Evolutionary conservation across 1,140 invertebrate species (phyloP), one percentile per base, ranked within the genome.

Genomic region (Augochlora pura): DNA sequence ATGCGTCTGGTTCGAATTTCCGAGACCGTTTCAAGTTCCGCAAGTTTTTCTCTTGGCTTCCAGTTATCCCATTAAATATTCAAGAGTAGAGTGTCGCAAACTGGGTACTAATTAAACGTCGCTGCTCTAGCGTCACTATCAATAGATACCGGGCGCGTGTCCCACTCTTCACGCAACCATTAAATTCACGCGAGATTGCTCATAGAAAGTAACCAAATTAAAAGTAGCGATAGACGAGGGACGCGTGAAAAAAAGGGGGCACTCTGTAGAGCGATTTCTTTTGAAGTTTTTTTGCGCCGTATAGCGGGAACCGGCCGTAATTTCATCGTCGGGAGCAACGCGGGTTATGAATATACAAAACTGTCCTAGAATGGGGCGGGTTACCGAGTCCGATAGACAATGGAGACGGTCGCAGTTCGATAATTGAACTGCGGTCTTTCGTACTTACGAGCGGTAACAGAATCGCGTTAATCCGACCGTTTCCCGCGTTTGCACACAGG

Each of bases 351-450:
- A 38, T 60, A 60, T 49, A 68, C 39, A 76, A 67, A 27, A 49
- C 2, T 9, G 18, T 70, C 32, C 21, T 39, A 38, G 25, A 49
- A 49, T 62, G 2, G 10, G 25, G n/a, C 54, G 4, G n/a, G 23
- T 18, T 46, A 23, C 10, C 14, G 25, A 8, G 21, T 0, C 49
- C 72, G 52, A 32, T 59, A 68, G 25, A 81, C 79, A 81, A 67
- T 63, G 49, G 66, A 39, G 4, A 27, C 4, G 57, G 39, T 64
- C 25, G 72, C 63, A 5, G 25, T 65, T 79, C 73, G 71, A 81
- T 74, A 72, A 86, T 86, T 75, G 76, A 86, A 83, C 65, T 57
- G 68, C 23, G 74, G 71, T 83, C 84, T 83, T 74, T 81, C 72
- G 84, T 59, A 81, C 84, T 79, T 79, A 74, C 70, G 32, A 66